These are phyloP conservation scores for Pimpla rufipes DNA, from an alignment of 2,888 invertebrate species.

Conservation along the genomic window DNA sequence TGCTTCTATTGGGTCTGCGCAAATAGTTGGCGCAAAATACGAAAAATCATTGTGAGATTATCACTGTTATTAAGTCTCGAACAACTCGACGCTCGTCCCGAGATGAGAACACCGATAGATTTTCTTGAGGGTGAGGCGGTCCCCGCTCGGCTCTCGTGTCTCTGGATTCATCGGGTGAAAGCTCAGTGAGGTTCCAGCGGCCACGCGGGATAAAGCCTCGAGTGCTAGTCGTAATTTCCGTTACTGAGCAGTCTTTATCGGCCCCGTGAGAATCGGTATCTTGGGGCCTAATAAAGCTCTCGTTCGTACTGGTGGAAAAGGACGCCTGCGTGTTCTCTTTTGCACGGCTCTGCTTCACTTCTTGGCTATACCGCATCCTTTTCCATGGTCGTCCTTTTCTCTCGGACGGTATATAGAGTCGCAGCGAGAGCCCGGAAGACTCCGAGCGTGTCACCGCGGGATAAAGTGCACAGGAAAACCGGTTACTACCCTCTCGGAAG, in stretches of 20 bases:
- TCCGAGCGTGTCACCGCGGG: constrained; percentile 67
- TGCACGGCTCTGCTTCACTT: constrained; percentile 40
- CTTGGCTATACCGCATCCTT: constrained; percentile 34
- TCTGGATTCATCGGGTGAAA: constrained; percentile 50
- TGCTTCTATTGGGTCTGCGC: too few species aligned
- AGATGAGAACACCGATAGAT: not conserved
- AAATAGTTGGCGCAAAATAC: not conserved
- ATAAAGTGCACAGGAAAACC: constrained; percentile 68
- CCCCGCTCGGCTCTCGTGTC: not conserved
- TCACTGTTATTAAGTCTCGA: not conserved
- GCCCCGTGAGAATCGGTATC: constrained; percentile 67
- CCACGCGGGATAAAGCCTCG: constrained; percentile 35
- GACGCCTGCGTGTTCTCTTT: constrained; percentile 25
- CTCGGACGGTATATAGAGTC: constrained; percentile 26
- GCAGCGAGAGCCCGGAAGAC: constrained; percentile 51
- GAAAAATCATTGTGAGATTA: not conserved
- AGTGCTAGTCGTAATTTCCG: constrained; percentile 64
- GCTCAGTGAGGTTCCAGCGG: constrained; percentile 12
- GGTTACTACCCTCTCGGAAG: constrained; percentile 68
- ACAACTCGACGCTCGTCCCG: not conserved
- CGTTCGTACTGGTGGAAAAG: constrained; percentile 37
- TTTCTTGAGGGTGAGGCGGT: not conserved
- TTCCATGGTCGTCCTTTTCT: constrained; percentile 45
- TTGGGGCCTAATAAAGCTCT: constrained; percentile 70
- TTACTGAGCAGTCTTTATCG: constrained; percentile 69